Evolutionary conservation across 2,888 invertebrate species (phyloP), one percentile per base, ranked within the genome.

Genomic region (Brachyptera putata): DNA sequence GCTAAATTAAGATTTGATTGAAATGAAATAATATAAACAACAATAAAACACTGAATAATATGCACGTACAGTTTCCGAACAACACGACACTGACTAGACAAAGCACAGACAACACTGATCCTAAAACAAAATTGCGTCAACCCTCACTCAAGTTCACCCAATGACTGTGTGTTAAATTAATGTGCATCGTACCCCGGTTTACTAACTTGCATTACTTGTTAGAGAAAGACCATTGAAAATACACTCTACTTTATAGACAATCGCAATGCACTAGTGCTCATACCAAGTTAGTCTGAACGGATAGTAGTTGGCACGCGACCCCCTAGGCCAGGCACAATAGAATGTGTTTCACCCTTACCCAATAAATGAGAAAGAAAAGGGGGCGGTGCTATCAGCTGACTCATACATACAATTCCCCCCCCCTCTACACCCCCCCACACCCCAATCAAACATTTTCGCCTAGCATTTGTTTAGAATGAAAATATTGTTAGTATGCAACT

Each of bases 341-440:
- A n/a, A 48, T 36, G 36, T 39, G 46, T 48, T 61, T 36, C 56
- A 56, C 53, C 53, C 61, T 56, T 61, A 46, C 58, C 55, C 58
- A 58, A 58, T 58, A 57, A 57, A 58, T 57, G 57, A 49, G 57
- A 43, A 16, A 37, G 46, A 30, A 24, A 55, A 43, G 24, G 26
- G 39, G 43, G 30, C 50, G 22, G 46, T 25, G 39, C 16, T 59
- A 61, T 59, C 64, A 64, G 64, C 64, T 64, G 64, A 64, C 64
- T 64, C 64, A 64, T 60, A 55, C 63, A 50, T 57, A 48, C 50
- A 22, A 53, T n/a, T 9, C 14, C 7, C 39, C 14, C 11, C 46
- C 46, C 46, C 24, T 3, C 11, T 43, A 16, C 43, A 21, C 46
- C 24, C 4, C 22, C 4, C 4, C 14, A 4, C 34, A 14, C 39